phyloP scores from a whole-genome alignment of 2,797 vertebrate species.

The Enteromius trimaculatus region DNA sequence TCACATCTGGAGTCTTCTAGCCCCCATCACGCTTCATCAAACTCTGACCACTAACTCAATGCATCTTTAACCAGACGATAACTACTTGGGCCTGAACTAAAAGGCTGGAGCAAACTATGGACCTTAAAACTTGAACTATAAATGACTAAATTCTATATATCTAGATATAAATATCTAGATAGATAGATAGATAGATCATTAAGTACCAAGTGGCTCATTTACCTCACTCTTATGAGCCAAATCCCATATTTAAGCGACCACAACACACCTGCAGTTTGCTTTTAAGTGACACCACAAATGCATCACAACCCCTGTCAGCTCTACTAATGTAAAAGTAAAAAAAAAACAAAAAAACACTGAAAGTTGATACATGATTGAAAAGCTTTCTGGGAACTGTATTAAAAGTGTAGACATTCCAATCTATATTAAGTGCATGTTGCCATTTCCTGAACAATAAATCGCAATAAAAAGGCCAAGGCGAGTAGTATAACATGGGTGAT shows the following conservation, averaged over 20 bases:
- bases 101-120: background rate
- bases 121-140: no score
- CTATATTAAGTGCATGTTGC: constrained; percentile 71
- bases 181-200: background rate
- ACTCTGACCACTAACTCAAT: background rate
- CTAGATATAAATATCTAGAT: no score
- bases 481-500: constrained; percentile 62
- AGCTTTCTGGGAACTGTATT: constrained; percentile 69
- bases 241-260: background rate
- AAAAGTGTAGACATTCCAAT: constrained; percentile 70
- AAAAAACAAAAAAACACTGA: constrained; percentile 8
- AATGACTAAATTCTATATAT: no score
- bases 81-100: background rate
- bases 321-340: background rate
- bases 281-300: constrained; percentile 64
- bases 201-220: background rate
- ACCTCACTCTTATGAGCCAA: background rate
- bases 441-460: constrained; percentile 73
- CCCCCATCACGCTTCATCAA: background rate
- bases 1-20: background rate
- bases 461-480: constrained; percentile 63
- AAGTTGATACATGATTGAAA: constrained; percentile 54
- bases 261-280: constrained; percentile 54
- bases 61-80: background rate
- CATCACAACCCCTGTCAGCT: constrained; percentile 41